These are phyloP conservation scores for Tapera naevia DNA, from an alignment of 2,797 vertebrate species.

Conservation along the genomic window DNA sequence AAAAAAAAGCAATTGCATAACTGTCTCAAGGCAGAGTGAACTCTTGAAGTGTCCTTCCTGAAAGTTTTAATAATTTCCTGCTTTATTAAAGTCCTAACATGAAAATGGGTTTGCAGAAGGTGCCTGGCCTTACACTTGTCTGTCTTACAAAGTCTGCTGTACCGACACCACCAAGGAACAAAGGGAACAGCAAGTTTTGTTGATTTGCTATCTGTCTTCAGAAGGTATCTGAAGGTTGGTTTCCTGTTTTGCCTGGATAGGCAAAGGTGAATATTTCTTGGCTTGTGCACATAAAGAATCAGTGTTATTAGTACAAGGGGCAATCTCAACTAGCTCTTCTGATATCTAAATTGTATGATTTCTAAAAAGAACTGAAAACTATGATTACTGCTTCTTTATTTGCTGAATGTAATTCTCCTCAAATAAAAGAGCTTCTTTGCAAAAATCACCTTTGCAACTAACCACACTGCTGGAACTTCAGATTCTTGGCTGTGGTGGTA, in stretches of 20 bases:
- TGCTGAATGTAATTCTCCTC: background rate
- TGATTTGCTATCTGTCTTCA: background rate
- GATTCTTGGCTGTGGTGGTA: background rate
- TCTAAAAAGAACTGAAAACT: background rate
- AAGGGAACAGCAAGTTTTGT: background rate
- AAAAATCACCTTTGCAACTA: slow-evolving; percentile 10
- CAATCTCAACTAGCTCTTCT: background rate
- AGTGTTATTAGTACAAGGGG: background rate
- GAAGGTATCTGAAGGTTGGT: background rate
- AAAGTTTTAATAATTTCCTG: background rate
- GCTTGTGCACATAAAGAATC: background rate
- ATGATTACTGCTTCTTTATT: background rate
- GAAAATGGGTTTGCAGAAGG: slow-evolving; percentile 40
- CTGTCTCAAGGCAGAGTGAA: background rate
- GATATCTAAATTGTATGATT: background rate
- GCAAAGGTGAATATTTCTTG: background rate
- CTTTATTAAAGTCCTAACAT: slow-evolving; percentile 1
- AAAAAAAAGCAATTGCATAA: background rate
- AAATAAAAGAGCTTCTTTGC: background rate
- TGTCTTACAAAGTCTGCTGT: background rate
- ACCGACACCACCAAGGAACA: background rate
- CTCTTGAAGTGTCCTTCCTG: background rate
- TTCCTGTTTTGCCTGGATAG: background rate
- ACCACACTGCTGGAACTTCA: background rate
- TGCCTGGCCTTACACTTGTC: background rate